A percentile compares a stretch with the other conserved stretches of the same genome.
Conservation (phyloP, 2,113 vertebrate genomes). For the Caranx ignobilis region DNA sequence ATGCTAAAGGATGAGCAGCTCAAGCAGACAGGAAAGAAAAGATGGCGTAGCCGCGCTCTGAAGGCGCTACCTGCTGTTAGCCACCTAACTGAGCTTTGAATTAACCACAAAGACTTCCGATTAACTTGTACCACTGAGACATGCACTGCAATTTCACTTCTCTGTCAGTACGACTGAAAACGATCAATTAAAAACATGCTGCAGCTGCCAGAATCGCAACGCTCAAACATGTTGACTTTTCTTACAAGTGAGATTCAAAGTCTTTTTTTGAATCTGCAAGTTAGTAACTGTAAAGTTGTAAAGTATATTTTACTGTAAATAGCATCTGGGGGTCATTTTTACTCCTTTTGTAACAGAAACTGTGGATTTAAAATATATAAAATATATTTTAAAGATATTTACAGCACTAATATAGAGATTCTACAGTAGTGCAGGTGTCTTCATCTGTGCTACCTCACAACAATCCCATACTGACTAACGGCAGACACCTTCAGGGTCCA, state of each 20-base stretch:
- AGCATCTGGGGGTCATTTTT: slow-evolving; percentile 79
- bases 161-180: slow-evolving; percentile 18
- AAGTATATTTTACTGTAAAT: slow-evolving; percentile 87
- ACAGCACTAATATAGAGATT: slow-evolving; percentile 63
- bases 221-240: slow-evolving; percentile 53
- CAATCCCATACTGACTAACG: slow-evolving; percentile 39
- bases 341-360: slow-evolving; percentile 81
- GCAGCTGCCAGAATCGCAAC: slow-evolving; percentile 51
- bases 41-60: slow-evolving; percentile 53
- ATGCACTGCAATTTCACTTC: slow-evolving; percentile 32
- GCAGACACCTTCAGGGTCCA: slow-evolving; percentile 71
- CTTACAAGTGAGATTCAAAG: slow-evolving; percentile 58
- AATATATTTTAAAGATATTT: slow-evolving; percentile 73
- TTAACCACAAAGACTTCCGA: slow-evolving; percentile 43
- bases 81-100: slow-evolving; percentile 46
- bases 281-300: slow-evolving; percentile 84
- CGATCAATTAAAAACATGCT: slow-evolving; percentile 46
- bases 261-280: slow-evolving; percentile 68
- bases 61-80: slow-evolving; percentile 56
- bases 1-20: slow-evolving; percentile 52
- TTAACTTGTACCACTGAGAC: slow-evolving; percentile 38
- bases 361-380: slow-evolving; percentile 76
- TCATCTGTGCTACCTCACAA: slow-evolving; percentile 58
- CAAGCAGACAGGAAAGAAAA: slow-evolving; percentile 64
- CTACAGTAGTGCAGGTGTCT: slow-evolving; percentile 61